Percentiles rank a stretch among this genome's conserved stretches.
Conservation (phyloP, 2,888 invertebrate genomes). For the Cerastis rubricosa region DNA sequence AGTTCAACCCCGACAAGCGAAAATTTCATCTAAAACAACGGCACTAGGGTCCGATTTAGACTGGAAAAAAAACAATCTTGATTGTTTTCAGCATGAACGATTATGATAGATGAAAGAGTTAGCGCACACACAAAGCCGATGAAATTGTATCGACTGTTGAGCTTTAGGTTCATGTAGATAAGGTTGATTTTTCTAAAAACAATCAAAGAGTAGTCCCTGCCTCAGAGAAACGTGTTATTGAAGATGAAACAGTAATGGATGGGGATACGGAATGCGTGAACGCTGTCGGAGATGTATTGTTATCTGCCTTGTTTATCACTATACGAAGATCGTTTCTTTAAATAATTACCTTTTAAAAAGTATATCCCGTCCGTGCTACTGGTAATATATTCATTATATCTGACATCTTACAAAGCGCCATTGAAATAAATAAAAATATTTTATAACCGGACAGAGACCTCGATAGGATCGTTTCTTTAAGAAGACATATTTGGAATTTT, state of each 20-base stretch:
- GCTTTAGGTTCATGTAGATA: constrained; percentile 75
- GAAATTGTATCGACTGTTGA: constrained; percentile 72
- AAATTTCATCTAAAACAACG: constrained; percentile 69
- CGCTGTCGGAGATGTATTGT: constrained; percentile 90
- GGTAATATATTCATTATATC: constrained; percentile 90
- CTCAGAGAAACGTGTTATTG: constrained; percentile 88
- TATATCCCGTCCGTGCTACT: constrained; percentile 85
- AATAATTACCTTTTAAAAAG: constrained; percentile 90
- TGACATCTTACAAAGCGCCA: constrained; percentile 88
- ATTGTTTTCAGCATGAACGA: constrained; percentile 91
- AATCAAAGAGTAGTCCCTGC: constrained; percentile 73
- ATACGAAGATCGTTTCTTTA: constrained; percentile 88
- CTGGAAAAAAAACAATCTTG: constrained; percentile 86
- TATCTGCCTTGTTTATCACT: constrained; percentile 89
- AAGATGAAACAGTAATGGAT: constrained; percentile 91
- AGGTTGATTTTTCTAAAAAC: constrained; percentile 73
- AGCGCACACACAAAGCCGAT: constrained; percentile 88
- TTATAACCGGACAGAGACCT: constrained; percentile 78
- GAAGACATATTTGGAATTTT: constrained; percentile 79
- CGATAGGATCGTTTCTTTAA: constrained; percentile 80
- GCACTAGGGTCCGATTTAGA: constrained; percentile 71
- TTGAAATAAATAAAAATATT: constrained; percentile 87
- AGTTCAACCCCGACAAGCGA: constrained; percentile 66
- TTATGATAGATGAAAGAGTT: constrained; percentile 91
- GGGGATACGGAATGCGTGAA: constrained; percentile 90